Conservation (phyloP, 2,888 invertebrate species). For the Acutogordius australiensis region DNA sequence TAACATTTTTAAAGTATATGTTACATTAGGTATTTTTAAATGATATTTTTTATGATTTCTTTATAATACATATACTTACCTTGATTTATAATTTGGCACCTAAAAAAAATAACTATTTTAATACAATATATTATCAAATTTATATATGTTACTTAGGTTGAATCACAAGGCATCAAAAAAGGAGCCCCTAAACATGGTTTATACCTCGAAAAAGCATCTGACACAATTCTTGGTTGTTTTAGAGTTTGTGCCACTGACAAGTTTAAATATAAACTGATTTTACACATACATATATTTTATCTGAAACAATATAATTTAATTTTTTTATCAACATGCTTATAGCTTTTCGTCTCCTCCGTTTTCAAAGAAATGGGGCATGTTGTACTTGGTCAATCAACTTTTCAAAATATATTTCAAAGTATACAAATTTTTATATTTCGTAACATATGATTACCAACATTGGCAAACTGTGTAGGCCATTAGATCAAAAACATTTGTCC, state of each 20-base stretch:
- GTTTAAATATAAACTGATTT: no score
- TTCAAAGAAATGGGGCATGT: slow-evolving; percentile 79
- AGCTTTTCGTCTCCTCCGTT: slow-evolving; percentile 35
- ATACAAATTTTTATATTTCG: slow-evolving; percentile 9
- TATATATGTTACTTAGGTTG: not conserved
- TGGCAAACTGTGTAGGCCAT: not conserved
- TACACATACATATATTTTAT: no score
- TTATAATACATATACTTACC: no score
- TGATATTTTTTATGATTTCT: no score
- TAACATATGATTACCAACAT: not conserved
- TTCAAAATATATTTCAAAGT: slow-evolving; percentile 87
- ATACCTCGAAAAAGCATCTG: slow-evolving; percentile 59
- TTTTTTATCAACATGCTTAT: no score
- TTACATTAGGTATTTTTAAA: no score
- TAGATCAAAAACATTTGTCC: no score
- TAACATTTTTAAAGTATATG: no score
- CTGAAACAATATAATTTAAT: no score
- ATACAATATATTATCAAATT: not conserved
- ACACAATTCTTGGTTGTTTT: slow-evolving; percentile 65
- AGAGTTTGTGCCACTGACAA: slow-evolving; percentile 77
- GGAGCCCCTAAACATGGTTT: not conserved
- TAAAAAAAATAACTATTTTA: no score
- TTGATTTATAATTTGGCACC: no score
- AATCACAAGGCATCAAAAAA: not conserved
- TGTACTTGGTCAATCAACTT: slow-evolving; percentile 75